Evolutionary conservation across 2,888 invertebrate genomes (phyloP).

Genomic region (Pterobdella sp.): DNA sequence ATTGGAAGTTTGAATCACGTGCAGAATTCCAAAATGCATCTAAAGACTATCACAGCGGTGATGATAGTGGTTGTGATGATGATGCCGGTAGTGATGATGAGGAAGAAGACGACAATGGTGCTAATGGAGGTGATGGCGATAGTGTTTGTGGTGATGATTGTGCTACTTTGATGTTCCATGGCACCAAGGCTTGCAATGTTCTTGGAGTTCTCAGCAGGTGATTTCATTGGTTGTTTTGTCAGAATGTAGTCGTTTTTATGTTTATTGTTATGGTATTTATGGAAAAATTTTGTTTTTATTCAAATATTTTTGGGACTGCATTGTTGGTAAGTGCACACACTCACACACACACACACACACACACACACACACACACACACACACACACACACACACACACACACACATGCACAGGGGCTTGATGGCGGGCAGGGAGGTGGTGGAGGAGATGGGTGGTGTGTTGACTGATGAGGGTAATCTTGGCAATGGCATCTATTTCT

Average conservation of each 20-base stretch:
- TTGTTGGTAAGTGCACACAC: neutral
- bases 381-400: neutral
- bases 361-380: neutral
- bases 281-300: no score
- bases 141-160: slow-evolving; percentile 39
- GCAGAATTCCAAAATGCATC: no score
- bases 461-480: slow-evolving; percentile 47
- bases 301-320: no score
- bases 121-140: neutral
- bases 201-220: slow-evolving; percentile 50
- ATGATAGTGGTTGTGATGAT: neutral
- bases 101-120: no score
- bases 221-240: no score
- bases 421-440: slow-evolving; percentile 47
- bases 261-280: no score
- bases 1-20: neutral
- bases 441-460: slow-evolving; percentile 47
- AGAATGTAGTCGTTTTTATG: no score
- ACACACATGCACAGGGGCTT: slow-evolving; percentile 43
- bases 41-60: neutral
- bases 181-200: slow-evolving; percentile 46
- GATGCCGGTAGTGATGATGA: neutral
- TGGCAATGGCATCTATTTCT: slow-evolving; percentile 49
- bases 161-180: slow-evolving; percentile 45
- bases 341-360: no score